Evolutionary conservation across 2,888 invertebrate genomes (phyloP), one percentile per base, ranked within the genome.

Genomic region (Xanthorhoe spadicearia): DNA sequence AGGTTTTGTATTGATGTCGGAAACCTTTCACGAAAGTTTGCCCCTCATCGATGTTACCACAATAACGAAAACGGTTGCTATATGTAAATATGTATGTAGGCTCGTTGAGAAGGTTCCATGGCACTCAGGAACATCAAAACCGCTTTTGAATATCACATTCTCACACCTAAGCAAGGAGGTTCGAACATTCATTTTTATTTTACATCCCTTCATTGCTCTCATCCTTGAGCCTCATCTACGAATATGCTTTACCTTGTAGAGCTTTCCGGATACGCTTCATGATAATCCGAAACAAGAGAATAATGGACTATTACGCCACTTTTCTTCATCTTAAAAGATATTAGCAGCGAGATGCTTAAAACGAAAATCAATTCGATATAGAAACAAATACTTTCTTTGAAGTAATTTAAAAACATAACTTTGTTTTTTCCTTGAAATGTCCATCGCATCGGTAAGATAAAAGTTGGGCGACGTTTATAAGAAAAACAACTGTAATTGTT

Each of bases 21-120:
- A 77, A 82, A 70, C 71, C 65, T 65, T 73, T 68, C 69, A 65
- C 46, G 60, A 56, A 63, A 79, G 82, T 82, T 83, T 81, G 81
- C 84, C 84, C 84, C 83, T 80, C 80, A 81, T 82, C 80, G 64
- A 64, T 77, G 76, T 73, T 63, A 77, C 77, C 76, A 78, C 82
- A 77, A 81, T 84, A 83, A 84, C 82, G 77, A 72, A 79, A 80
- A 80, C 81, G 80, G 82, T 83, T 78, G 82, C 78, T 65, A 65
- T 82, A 85, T 85, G 84, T 82, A 80, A 82, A 75, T 79, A 77
- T 77, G 75, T 75, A 68, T 74, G 77, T 74, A 74, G 74, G 73
- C 77, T 78, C 78, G 77, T 81, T 78, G 77, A 77, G 75, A 79
- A 74, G 81, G 78, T 81, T 79, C 77, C 63, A 69, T 74, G 74